Evolutionary conservation across 2,113 vertebrate genomes (phyloP).

Genomic region (Pogonocichla stellata): DNA sequence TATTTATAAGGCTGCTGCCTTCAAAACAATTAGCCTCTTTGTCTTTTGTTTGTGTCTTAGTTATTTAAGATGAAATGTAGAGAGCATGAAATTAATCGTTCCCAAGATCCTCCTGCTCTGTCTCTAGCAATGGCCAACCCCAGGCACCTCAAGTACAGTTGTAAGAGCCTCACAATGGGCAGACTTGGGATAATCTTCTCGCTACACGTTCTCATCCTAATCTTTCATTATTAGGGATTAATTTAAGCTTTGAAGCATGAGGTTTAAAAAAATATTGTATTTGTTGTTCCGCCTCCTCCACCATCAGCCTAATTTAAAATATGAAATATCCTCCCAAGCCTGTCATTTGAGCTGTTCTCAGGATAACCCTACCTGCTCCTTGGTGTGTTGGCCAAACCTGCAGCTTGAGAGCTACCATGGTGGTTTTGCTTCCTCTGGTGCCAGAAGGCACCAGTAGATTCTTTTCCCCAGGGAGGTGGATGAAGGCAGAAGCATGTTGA

Average conservation of each 20-base stretch:
- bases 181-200: slow-evolving; percentile 48
- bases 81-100: background rate
- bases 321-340: background rate
- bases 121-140: background rate
- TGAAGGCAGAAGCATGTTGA: background rate
- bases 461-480: background rate
- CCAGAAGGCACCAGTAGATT: background rate
- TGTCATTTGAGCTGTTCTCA: background rate
- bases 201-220: background rate
- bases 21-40: background rate
- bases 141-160: background rate
- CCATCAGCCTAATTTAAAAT: background rate
- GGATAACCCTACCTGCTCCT: background rate
- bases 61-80: background rate
- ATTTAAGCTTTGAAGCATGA: slow-evolving; percentile 41
- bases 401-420: background rate
- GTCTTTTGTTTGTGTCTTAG: background rate
- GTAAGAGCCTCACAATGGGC: slow-evolving; percentile 1
- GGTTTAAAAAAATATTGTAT: background rate
- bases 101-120: background rate
- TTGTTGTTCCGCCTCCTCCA: background rate
- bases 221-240: slow-evolving; percentile 52
- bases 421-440: background rate
- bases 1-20: background rate
- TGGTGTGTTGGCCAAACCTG: background rate